Conservation (phyloP, 2,888 invertebrate species). For the Agrotis puta region DNA sequence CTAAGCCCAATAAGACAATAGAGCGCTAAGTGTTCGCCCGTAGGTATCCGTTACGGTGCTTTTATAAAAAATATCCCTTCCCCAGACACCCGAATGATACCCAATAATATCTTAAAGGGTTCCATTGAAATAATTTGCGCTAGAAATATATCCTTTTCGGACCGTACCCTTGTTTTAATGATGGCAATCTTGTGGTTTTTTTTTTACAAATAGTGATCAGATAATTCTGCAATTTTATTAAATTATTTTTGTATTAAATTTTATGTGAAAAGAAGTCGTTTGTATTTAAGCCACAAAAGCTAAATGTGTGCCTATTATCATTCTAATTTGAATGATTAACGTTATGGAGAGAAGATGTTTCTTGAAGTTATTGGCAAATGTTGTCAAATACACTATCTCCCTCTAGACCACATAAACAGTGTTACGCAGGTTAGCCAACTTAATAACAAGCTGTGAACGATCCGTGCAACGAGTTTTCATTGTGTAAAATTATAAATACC, state of each 20-base stretch:
- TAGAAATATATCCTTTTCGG: constrained; percentile 51
- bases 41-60: constrained; percentile 60
- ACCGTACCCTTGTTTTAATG: constrained; percentile 56
- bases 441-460: too few relatives aligned
- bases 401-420: too few relatives aligned
- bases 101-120: constrained; percentile 64
- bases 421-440: too few relatives aligned
- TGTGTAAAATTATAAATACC: constrained; percentile 14
- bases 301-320: not conserved
- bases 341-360: too few relatives aligned
- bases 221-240: constrained; percentile 21
- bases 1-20: constrained; percentile 70
- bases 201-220: constrained; percentile 11
- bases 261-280: too few relatives aligned
- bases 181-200: constrained; percentile 50
- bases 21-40: constrained; percentile 66
- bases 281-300: too few relatives aligned
- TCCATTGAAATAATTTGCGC: constrained; percentile 61
- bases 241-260: not conserved
- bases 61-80: constrained; percentile 62
- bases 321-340: not conserved
- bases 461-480: too few relatives aligned
- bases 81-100: constrained; percentile 48
- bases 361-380: too few relatives aligned
- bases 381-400: too few relatives aligned